Base-by-base conservation (phyloP, 2,797 vertebrate species). In the Denticeps clupeoides region DNA sequence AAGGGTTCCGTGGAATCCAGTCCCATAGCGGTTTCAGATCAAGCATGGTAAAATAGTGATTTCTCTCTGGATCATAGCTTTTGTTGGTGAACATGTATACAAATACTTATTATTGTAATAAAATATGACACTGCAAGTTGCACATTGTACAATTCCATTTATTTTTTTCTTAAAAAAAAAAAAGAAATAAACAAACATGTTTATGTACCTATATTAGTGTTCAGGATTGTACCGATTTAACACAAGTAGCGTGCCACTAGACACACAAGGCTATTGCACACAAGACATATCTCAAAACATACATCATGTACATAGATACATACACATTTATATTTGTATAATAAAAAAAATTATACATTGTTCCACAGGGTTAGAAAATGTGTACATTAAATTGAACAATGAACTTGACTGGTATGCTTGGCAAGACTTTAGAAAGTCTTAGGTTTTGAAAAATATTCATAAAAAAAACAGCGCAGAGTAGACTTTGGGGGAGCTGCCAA, bases 241-340 rank as follows among this genome's bases (percentile, higher is more conserved):
- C 74, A 83, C 69, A 83, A 79, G 77, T 74, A 83, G 79, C 77
- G 73, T 80, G 79, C 81, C 82, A 82, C 72, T 73, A 62, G 66
- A 84, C 77, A 82, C 70, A 79, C 62, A 81, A 80, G 64, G 75
- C 81, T 84, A 86, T 86, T 86, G 82, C 84, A 86, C 84, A 82
- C 79, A 28, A 74, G 70, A 84, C 80, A 84, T 81, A 78, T 72
- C 73, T 71, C 71, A 78, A 70, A 78, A 81, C 78, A 81, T 65
- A 73, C 54, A 72, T 66, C n/a, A 73, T 64, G 76, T 67, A 69
- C 55, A 59, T 45, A 73, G 60, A 62, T 68, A 77, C 64, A 65
- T 70, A 73, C 70, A 71, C 56, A 69, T 70, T 73, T 56, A 74
- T 76, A 71, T 73, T 71, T 74, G 74, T 67, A 62, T 68, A 51